Evolutionary conservation across 2,797 vertebrate species (phyloP).

Genomic region (Octomys mimax): DNA sequence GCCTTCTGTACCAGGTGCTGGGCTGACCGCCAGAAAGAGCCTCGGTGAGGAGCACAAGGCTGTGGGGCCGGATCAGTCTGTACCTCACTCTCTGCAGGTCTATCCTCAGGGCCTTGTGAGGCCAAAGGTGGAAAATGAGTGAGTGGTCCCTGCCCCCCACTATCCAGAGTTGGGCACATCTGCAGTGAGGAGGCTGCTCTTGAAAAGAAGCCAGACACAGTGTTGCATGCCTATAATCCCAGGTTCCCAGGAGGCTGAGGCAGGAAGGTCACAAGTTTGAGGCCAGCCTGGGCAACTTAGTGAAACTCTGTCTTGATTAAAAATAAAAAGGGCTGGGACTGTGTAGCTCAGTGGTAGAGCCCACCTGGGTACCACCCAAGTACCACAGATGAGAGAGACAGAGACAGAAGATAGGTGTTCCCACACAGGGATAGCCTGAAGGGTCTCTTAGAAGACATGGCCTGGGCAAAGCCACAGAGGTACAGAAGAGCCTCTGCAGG

Average conservation of each 20-base stretch:
- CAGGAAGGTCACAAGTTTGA: background rate
- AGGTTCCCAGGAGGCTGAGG: background rate
- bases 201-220: background rate
- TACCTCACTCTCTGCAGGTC: background rate
- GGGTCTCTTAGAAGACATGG: background rate
- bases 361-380: background rate
- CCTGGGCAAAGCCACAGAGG: background rate
- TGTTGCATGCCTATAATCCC: background rate
- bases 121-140: background rate
- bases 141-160: background rate
- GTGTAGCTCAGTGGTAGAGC: background rate
- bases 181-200: background rate
- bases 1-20: conserved; percentile 2
- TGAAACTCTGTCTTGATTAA: background rate
- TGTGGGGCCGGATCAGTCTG: background rate
- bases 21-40: background rate
- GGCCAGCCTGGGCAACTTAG: background rate
- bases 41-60: background rate
- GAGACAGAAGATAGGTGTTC: background rate
- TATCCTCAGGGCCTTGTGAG: background rate
- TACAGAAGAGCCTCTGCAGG: background rate
- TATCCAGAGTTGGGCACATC: background rate
- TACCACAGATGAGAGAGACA: background rate
- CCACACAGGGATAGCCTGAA: background rate
- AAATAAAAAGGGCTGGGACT: background rate